Evolutionary conservation across 2,797 vertebrate genomes (phyloP).

Genomic region (Oceanodroma leucorhoa): DNA sequence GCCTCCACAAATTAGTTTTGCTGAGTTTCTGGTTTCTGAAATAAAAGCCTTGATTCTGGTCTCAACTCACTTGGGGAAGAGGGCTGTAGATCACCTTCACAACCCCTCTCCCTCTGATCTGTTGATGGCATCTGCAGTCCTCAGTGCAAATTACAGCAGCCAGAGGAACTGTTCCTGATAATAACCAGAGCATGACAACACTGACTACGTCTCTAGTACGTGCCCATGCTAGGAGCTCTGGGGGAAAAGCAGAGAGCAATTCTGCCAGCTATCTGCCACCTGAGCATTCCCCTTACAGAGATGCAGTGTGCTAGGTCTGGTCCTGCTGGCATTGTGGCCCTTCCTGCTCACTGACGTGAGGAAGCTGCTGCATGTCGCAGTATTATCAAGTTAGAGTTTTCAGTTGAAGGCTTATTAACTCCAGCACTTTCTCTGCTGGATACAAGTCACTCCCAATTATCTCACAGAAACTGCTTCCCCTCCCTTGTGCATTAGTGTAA

Average conservation of each 20-base stretch:
- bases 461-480: background rate
- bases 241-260: background rate
- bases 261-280: background rate
- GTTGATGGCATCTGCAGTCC: constrained; percentile 5
- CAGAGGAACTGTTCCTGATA: constrained; percentile 22
- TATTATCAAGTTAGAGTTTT: background rate
- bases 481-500: background rate
- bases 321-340: background rate
- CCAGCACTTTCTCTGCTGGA: background rate
- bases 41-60: constrained; percentile 4
- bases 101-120: background rate
- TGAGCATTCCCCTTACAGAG: background rate
- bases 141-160: background rate
- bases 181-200: constrained; percentile 34
- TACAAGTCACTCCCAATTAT: background rate
- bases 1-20: background rate
- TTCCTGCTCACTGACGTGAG: background rate
- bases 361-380: rapidly evolving
- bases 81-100: background rate
- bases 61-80: background rate
- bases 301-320: background rate
- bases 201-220: background rate
- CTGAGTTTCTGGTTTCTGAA: constrained; percentile 34
- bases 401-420: background rate
- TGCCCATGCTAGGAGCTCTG: background rate